Conservation (phyloP, 2,113 vertebrate species). For the Alligator sinensis region DNA sequence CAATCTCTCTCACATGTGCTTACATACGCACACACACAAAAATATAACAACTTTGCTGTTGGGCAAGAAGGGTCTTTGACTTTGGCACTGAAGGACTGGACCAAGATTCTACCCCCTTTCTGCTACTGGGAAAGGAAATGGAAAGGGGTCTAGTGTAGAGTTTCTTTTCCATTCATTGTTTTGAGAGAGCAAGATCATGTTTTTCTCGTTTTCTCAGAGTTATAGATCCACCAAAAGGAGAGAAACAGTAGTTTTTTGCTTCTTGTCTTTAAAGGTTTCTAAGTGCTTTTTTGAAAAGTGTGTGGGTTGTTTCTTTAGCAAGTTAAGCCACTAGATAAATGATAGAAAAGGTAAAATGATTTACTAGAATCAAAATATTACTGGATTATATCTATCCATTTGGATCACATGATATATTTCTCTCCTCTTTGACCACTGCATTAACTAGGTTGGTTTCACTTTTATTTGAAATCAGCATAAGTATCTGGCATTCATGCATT, state of each 20-base stretch:
- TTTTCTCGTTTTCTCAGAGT: neutral
- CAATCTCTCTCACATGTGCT: neutral
- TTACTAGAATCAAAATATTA: neutral
- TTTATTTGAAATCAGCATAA: neutral
- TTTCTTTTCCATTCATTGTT: neutral
- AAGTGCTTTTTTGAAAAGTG: neutral
- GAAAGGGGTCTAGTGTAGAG: neutral
- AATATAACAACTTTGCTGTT: neutral
- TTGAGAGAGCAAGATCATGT: neutral
- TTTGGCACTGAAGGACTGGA: neutral
- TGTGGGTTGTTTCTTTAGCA: neutral
- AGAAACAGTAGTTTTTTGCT: neutral
- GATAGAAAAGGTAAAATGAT: neutral
- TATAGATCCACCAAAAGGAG: rapidly evolving
- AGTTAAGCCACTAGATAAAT: neutral
- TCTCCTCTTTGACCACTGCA: neutral
- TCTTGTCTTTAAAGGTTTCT: neutral
- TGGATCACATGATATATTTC: neutral
- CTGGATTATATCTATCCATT: neutral
- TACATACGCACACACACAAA: neutral
- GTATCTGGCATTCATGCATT: neutral
- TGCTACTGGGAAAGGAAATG: neutral
- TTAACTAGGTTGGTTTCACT: neutral
- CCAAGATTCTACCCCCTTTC: neutral
- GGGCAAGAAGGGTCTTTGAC: neutral